A percentile compares a stretch with the other conserved stretches of the same genome.
These are phyloP conservation scores for Idaea dimidiata DNA, from an alignment of 2,888 invertebrate genomes.

Conservation along the genomic window DNA sequence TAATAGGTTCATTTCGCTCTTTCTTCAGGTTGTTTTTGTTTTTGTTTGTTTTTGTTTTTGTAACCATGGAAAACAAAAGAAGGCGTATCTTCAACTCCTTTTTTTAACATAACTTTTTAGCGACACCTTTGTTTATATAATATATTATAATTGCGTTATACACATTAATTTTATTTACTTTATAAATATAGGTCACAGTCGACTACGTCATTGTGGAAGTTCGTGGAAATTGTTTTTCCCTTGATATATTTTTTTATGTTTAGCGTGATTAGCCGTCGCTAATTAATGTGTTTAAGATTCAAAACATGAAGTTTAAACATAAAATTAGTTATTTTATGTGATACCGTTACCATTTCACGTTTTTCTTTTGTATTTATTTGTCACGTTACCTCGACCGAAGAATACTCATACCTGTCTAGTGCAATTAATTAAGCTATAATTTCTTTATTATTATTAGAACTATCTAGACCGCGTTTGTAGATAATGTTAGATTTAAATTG, in stretches of 20 bases:
- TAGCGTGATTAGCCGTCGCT: not conserved
- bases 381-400: not conserved
- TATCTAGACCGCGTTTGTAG: too few relatives aligned
- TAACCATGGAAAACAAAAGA: too few relatives aligned
- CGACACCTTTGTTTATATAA: not conserved
- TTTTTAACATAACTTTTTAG: not conserved
- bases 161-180: not conserved
- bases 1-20: too few relatives aligned
- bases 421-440: too few relatives aligned
- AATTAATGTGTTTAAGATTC: not conserved
- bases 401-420: not conserved
- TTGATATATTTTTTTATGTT: not conserved
- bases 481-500: too few relatives aligned
- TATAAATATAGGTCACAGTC: not conserved
- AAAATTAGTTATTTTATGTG: not conserved
- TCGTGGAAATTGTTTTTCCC: constrained; percentile 3
- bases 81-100: too few relatives aligned
- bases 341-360: not conserved
- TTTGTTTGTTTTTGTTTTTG: too few relatives aligned
- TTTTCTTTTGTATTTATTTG: constrained; percentile 2
- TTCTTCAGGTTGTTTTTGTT: too few relatives aligned
- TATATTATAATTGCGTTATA: not conserved
- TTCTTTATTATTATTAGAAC: too few relatives aligned
- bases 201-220: constrained; percentile 1
- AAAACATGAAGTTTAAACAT: not conserved